phyloP scores from a whole-genome alignment of 2,888 invertebrate species.

The Drosophila ochracea region DNA sequence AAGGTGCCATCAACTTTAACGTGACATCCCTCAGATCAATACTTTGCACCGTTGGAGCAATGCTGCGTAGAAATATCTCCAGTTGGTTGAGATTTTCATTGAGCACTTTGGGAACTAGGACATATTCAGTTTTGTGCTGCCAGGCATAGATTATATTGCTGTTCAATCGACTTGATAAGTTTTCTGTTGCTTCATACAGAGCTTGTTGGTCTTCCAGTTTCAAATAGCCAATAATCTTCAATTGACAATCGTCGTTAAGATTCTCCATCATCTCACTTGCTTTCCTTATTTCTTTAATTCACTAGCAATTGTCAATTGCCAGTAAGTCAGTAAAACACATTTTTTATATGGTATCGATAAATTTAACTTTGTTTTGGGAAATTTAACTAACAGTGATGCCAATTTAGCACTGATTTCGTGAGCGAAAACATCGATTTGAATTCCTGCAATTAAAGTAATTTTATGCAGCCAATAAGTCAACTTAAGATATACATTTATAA shows the following conservation, averaged over 20 bases:
- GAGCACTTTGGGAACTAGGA: neutral
- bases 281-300: neutral
- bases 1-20: slow-evolving; percentile 2
- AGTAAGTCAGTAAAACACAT: neutral
- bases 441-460: neutral
- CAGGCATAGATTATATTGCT: slow-evolving; percentile 20
- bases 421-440: neutral
- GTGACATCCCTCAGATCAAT: neutral
- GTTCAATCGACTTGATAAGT: neutral
- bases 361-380: neutral
- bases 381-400: slow-evolving; percentile 7
- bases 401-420: neutral
- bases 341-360: slow-evolving; percentile 6
- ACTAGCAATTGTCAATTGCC: slow-evolving; percentile 25
- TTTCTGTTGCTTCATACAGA: slow-evolving; percentile 29
- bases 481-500: neutral
- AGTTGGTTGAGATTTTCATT: neutral
- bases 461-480: neutral
- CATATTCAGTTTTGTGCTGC: slow-evolving; percentile 1
- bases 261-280: slow-evolving; percentile 5
- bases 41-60: slow-evolving; percentile 21
- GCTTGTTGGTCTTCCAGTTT: slow-evolving; percentile 24
- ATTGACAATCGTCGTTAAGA: slow-evolving; percentile 38
- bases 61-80: slow-evolving; percentile 17
- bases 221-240: slow-evolving; percentile 25